A percentile compares a stretch with the other conserved stretches of the same genome.
These are phyloP conservation scores for Diarsia mendica DNA, from an alignment of 2,888 invertebrate species.

Conservation along the genomic window DNA sequence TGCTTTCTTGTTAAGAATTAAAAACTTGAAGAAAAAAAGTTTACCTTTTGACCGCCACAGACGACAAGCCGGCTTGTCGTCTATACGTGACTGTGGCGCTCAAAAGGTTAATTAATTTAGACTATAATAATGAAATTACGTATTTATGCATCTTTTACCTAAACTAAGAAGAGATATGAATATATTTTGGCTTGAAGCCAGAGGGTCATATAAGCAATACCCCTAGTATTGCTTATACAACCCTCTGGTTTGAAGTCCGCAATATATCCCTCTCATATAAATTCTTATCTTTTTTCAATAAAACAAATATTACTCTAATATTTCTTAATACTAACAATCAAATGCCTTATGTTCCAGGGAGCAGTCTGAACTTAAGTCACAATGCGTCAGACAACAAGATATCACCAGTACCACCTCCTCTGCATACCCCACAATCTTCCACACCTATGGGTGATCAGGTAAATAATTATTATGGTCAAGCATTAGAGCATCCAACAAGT, in stretches of 20 bases:
- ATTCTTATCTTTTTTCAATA: background rate
- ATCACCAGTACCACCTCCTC: conserved; percentile 78
- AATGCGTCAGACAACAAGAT: conserved; percentile 81
- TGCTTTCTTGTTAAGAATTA: background rate
- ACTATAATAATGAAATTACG: background rate
- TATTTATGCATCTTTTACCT: background rate
- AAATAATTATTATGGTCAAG: conserved; percentile 39
- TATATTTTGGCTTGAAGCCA: too few species aligned
- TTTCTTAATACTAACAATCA: background rate
- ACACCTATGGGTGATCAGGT: conserved; percentile 86
- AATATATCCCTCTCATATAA: background rate
- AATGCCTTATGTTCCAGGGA: conserved; percentile 76
- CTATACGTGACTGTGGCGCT: too few species aligned
- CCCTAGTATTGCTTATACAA: too few species aligned
- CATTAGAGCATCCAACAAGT: background rate
- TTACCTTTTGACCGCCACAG: too few species aligned
- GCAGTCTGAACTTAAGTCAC: conserved; percentile 82
- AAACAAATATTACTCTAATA: background rate
- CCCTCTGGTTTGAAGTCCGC: too few species aligned
- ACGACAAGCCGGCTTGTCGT: too few species aligned
- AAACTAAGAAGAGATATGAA: background rate
- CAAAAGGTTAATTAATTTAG: too few species aligned
- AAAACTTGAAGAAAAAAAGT: background rate
- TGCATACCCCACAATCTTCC: conserved; percentile 80
- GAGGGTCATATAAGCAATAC: too few species aligned